Evolutionary conservation across 2,888 invertebrate species (phyloP).

Genomic region (Drosophila acutilabella): DNA sequence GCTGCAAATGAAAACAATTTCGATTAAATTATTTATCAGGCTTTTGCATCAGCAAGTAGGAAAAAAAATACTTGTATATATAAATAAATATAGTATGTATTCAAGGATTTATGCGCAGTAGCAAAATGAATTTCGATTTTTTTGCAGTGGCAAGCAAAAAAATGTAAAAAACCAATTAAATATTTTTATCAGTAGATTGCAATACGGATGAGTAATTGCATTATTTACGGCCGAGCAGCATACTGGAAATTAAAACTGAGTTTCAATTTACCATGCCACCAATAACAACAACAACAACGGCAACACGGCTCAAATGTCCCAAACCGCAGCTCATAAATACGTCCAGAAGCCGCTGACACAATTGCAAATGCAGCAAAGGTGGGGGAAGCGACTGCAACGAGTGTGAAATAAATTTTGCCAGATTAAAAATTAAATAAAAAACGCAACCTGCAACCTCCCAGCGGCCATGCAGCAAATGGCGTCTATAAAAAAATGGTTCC

Average conservation of each 20-base stretch:
- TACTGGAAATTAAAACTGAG: conserved; percentile 64
- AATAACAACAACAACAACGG: conserved; percentile 16
- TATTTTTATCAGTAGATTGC: conserved; percentile 81
- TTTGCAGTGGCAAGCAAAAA: conserved; percentile 30
- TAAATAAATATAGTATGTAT: conserved; percentile 5
- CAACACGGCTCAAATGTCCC: conserved; percentile 57
- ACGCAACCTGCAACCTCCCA: conserved; percentile 10
- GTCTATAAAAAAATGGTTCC: conserved; percentile 51
- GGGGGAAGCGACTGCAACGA: conserved; percentile 51
- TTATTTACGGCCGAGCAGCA: conserved; percentile 67
- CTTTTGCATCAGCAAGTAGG: conserved; percentile 57
- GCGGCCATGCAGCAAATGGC: conserved; percentile 47
- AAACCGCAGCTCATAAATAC: conserved; percentile 62
- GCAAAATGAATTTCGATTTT: conserved; percentile 73
- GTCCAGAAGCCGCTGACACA: conserved; percentile 62
- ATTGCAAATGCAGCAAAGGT: conserved; percentile 29
- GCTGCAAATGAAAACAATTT: conserved; percentile 65
- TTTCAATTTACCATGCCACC: conserved; percentile 66
- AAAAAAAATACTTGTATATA: conserved; percentile 12
- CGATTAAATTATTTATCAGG: conserved; percentile 81
- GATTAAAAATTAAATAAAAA: conserved; percentile 68
- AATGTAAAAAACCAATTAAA: conserved; percentile 75
- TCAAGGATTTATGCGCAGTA: conserved; percentile 70
- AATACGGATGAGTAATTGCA: conserved; percentile 76
- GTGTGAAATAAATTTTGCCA: conserved; percentile 77